These are phyloP conservation scores for Darevskia mixta DNA, from an alignment of 2,797 vertebrate genomes.

Conservation along the genomic window DNA sequence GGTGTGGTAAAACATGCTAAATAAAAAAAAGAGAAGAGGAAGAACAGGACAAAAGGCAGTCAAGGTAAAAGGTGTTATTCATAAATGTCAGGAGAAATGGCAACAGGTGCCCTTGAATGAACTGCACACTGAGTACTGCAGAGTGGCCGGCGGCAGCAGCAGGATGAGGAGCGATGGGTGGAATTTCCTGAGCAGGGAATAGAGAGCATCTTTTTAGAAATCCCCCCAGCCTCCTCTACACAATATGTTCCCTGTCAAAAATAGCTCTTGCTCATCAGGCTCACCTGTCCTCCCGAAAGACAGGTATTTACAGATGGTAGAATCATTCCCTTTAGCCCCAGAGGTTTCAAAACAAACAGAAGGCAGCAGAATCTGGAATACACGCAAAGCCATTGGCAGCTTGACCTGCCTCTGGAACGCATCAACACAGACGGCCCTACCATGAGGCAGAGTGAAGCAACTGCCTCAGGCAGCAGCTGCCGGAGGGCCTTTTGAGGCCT, in stretches of 20 bases:
- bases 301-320: background rate
- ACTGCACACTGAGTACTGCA: background rate
- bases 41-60: background rate
- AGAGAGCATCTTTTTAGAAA: conserved; percentile 5
- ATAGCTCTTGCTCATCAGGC: background rate
- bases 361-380: background rate
- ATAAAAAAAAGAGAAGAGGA: background rate
- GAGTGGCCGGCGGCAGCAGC: background rate
- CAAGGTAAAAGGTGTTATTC: background rate
- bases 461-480: no score
- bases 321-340: background rate
- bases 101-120: background rate
- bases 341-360: background rate
- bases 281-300: background rate
- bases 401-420: background rate
- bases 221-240: background rate
- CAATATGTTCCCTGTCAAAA: background rate
- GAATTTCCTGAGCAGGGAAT: background rate
- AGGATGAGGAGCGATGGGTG: background rate
- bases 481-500: no score
- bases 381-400: background rate
- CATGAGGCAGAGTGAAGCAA: background rate
- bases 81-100: background rate
- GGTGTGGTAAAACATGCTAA: background rate
- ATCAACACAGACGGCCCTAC: no score